Evolutionary conservation across 2,797 vertebrate genomes (phyloP).

Genomic region (Melanotaenia maccullochi): DNA sequence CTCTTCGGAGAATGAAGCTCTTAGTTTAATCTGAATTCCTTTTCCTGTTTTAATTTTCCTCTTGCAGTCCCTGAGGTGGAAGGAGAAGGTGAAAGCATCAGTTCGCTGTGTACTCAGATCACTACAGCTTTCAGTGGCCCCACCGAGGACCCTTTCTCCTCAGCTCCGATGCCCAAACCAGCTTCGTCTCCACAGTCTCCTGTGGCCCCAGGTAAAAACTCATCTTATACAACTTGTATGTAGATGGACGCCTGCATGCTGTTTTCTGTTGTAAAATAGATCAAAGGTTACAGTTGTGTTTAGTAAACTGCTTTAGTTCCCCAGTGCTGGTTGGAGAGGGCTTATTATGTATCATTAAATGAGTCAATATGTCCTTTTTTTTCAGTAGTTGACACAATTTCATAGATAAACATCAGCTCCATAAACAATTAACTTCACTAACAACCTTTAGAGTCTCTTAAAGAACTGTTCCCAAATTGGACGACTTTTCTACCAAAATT

Average conservation of each 20-base stretch:
- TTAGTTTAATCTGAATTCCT: background rate
- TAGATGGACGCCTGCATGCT: background rate
- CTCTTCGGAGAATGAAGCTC: background rate
- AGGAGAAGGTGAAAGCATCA: conserved; percentile 96
- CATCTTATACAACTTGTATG: background rate
- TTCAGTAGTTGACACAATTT: background rate
- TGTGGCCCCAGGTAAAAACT: conserved; percentile 88
- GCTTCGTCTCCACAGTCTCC: conserved; percentile 93
- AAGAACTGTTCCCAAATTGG: no score
- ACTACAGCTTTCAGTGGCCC: conserved; percentile 92
- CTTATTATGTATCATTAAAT: background rate
- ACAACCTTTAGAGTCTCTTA: no score
- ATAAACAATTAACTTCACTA: no score
- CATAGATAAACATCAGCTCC: no score
- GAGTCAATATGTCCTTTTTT: background rate
- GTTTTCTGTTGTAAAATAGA: background rate
- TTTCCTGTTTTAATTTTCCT: background rate
- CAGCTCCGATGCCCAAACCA: conserved; percentile 94
- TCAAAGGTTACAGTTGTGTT: background rate
- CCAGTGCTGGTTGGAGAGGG: background rate
- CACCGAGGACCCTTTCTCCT: conserved; percentile 94
- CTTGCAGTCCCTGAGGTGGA: conserved; percentile 91
- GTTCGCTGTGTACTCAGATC: conserved; percentile 96
- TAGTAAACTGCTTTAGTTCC: background rate
- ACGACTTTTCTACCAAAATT: no score